phyloP scores from a whole-genome alignment of 37 sponge, comb jelly and placozoan species.

The Sycon ciliatum region DNA sequence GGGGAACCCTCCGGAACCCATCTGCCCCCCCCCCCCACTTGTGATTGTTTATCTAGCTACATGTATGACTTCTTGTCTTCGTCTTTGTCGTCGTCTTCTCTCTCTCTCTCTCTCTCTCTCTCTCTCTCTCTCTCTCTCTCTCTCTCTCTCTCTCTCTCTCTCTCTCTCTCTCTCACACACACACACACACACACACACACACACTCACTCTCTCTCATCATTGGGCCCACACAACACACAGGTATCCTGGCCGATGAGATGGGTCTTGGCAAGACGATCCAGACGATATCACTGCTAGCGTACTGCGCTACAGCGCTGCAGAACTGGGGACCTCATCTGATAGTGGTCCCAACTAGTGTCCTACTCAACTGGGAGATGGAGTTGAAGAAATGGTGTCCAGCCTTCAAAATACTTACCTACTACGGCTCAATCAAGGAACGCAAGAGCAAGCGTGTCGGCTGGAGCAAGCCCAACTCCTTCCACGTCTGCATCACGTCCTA shows the following conservation, averaged over 20 bases:
- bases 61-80: too few species aligned
- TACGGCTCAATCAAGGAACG: conserved; percentile 89
- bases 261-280: conserved; percentile 90
- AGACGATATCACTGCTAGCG: conserved; percentile 94
- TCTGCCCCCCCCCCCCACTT: too few species aligned
- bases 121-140: conserved; percentile 49
- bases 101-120: conserved; percentile 38
- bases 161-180: conserved; percentile 43
- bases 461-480: conserved; percentile 89
- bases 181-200: too few species aligned
- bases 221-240: too few species aligned
- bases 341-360: conserved; percentile 95
- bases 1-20: too few species aligned
- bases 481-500: conserved; percentile 99
- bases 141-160: conserved; percentile 48
- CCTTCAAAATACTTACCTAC: conserved; percentile 95
- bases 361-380: conserved; percentile 98
- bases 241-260: conserved; percentile 99
- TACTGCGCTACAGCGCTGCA: conserved; percentile 83
- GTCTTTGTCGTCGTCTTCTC: too few species aligned
- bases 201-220: too few species aligned
- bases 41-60: too few species aligned
- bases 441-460: conserved; percentile 83
- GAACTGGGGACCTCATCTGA: conserved; percentile 95
- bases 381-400: conserved; percentile 99